These are phyloP conservation scores for Xiphorhynchus elegans DNA, from an alignment of 2,113 vertebrate species.

Conservation along the genomic window DNA sequence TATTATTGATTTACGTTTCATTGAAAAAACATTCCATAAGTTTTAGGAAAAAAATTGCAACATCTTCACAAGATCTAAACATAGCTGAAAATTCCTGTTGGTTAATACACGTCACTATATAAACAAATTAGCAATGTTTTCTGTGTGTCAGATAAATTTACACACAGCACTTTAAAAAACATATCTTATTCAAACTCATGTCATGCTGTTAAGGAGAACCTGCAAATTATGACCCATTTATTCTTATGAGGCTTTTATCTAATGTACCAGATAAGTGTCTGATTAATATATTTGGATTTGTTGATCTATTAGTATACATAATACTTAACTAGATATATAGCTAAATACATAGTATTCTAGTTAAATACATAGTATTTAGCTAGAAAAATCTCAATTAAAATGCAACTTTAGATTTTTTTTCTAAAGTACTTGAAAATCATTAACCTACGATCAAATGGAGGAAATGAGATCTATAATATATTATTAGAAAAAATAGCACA, in stretches of 20 bases:
- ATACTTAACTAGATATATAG: background rate
- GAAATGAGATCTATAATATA: background rate
- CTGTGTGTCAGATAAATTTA: background rate
- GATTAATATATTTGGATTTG: background rate
- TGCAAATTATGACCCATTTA: background rate
- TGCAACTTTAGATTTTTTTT: background rate
- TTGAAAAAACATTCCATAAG: background rate
- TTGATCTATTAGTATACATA: background rate
- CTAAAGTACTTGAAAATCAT: background rate
- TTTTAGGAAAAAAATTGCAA: background rate
- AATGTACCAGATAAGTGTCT: background rate
- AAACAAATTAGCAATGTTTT: background rate
- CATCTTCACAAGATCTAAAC: background rate
- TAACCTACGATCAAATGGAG: background rate
- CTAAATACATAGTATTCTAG: no score
- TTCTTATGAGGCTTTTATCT: background rate
- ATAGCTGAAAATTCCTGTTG: background rate
- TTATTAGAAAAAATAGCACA: accelerated
- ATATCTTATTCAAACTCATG: background rate
- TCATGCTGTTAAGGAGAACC: background rate
- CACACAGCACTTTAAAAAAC: background rate
- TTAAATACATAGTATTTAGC: background rate
- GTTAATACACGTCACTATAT: background rate
- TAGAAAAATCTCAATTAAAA: background rate
- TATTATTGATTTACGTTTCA: background rate